Base-by-base conservation (phyloP, 2,888 invertebrate genomes). In the Ophion slaviceki region DNA sequence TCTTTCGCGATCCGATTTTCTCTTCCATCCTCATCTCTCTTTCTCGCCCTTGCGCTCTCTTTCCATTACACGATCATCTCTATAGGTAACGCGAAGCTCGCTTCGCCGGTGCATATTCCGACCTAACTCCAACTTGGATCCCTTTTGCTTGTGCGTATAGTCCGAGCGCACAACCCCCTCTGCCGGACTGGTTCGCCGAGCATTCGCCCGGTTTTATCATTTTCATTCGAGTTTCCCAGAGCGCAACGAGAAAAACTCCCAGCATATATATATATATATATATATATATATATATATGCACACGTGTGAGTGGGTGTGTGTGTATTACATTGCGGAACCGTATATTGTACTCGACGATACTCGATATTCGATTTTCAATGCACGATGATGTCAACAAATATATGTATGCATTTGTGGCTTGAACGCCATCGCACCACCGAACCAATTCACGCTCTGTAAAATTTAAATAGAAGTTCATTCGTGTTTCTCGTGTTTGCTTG, bases 331-430 rank as follows among this genome's bases (percentile, higher is more conserved):
- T 32, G 40, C 40, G 61, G 61, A 11, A 66, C 36, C 53, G 45
- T 68, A 53, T 57, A 77, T 67, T 78, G 32, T 77, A 53, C 66
- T 72, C 66, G 45, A 71, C 28, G 28, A 70, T 36, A 75, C 67
- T 75, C 75, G 74, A 85, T 79, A 79, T 79, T 85, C 75, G 75
- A 82, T 85, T 77, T 62, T 74, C 84, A 47, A 74, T 78, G 84
- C 36, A 72, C 8, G 6, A 11, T 10, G 4, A 61, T 67, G 4
- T 68, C 17, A n/a, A 68, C 32, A 20, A 59, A 24, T 62, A 62
- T 47, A 45, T 40, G 59, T 59, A 24, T 20, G 59, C 14, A 62
- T 47, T 24, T 66, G 80, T 20, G 59, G 76, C 11, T 62, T 66
- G 57, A 59, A 71, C 76, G 61, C 66, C 76, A 64, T 77, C 80